Evolutionary conservation across 2,797 vertebrate species (phyloP).

Genomic region (Mareca penelope): DNA sequence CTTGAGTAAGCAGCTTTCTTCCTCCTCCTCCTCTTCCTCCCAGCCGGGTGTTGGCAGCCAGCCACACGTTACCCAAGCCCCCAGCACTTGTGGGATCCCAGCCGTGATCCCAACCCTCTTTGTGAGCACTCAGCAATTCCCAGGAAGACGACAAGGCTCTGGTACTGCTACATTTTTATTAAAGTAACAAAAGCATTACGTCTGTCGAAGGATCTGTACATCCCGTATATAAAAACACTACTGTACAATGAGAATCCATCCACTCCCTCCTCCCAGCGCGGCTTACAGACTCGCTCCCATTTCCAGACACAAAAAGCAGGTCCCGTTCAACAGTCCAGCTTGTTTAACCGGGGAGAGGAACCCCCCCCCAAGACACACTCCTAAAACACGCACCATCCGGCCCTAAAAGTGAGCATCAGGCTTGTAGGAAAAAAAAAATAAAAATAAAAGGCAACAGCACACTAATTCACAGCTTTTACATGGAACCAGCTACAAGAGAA

Average conservation of each 20-base stretch:
- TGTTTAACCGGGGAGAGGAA: neutral
- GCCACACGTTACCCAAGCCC: neutral
- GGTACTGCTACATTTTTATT: constrained; percentile 79
- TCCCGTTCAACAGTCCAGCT: constrained; percentile 80
- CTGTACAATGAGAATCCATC: constrained; percentile 74
- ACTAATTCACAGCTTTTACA: constrained; percentile 78
- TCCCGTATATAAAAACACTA: constrained; percentile 77
- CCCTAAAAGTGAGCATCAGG: constrained; percentile 25
- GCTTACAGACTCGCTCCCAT: constrained; percentile 58
- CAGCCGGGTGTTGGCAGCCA: neutral
- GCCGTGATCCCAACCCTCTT: neutral
- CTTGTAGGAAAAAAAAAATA: neutral
- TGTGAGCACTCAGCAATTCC: neutral
- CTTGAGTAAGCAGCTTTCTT: neutral
- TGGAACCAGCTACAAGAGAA: constrained; percentile 49
- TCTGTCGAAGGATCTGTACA: constrained; percentile 81
- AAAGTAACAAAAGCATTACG: constrained; percentile 81
- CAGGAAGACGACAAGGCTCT: neutral
- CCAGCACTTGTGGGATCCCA: neutral
- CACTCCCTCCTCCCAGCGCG: constrained; percentile 55
- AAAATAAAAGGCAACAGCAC: constrained; percentile 19
- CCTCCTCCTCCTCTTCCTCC: neutral
- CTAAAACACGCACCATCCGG: constrained; percentile 27
- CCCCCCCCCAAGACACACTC: neutral
- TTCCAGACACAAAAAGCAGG: constrained; percentile 72